phyloP scores from a whole-genome alignment of 2,113 vertebrate genomes.

The Oxygymnocypris stewartii region DNA sequence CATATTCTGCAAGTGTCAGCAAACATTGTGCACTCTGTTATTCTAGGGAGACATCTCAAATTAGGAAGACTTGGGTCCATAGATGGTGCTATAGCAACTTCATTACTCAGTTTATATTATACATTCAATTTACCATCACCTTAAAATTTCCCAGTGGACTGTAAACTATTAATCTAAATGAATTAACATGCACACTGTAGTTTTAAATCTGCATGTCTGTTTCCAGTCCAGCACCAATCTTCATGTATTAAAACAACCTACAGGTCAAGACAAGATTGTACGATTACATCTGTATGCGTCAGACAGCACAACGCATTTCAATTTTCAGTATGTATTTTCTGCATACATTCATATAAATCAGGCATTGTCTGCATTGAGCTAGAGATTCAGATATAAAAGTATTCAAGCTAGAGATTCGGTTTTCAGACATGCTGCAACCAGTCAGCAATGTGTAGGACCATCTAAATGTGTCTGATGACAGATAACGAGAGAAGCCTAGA shows the following conservation, averaged over 20 bases:
- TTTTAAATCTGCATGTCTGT: conserved; percentile 17
- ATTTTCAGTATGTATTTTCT: conserved; percentile 5
- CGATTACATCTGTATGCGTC: conserved; percentile 27
- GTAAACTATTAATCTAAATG: conserved; percentile 31
- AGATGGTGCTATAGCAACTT: conserved; percentile 22
- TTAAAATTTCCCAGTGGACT: conserved; percentile 43
- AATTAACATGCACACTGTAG: conserved; percentile 33
- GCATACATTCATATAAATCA: conserved; percentile 33
- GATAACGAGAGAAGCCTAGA: conserved; percentile 1
- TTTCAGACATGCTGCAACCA: conserved; percentile 8
- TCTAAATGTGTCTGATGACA: background rate
- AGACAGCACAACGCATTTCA: background rate
- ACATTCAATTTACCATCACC: conserved; percentile 27
- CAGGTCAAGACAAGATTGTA: conserved; percentile 6
- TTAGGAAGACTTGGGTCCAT: conserved; percentile 18
- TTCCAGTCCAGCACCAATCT: conserved; percentile 48
- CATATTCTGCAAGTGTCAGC: conserved; percentile 24
- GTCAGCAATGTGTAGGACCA: background rate
- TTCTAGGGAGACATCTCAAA: conserved; percentile 36
- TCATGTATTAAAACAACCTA: conserved; percentile 40
- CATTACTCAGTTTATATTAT: conserved; percentile 41
- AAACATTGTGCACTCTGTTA: background rate
- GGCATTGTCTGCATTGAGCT: conserved; percentile 2
- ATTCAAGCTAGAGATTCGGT: background rate
- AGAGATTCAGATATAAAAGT: background rate